A percentile compares a stretch with the other conserved stretches of the same genome.
These are phyloP conservation scores for Diceros bicornis DNA, from an alignment of 2,797 vertebrate species.

Conservation along the genomic window DNA sequence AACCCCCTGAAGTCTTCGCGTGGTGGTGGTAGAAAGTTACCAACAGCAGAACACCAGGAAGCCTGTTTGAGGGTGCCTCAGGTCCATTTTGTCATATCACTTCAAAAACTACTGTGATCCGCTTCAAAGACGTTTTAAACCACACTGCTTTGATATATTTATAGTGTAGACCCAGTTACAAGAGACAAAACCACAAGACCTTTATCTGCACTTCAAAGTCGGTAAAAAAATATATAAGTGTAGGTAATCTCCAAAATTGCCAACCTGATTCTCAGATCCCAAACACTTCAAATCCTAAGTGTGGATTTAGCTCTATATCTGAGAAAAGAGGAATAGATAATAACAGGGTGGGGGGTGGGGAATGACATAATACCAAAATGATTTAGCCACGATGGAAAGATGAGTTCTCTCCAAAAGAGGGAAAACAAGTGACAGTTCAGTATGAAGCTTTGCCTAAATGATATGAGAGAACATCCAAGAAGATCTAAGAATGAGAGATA, in stretches of 20 bases:
- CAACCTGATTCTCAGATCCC: conserved; percentile 71
- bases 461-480: neutral
- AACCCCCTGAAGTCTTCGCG: neutral
- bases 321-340: neutral
- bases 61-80: neutral
- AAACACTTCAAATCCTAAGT: conserved; percentile 56
- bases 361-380: neutral
- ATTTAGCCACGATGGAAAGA: conserved; percentile 22
- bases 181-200: conserved; percentile 77
- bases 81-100: conserved; percentile 38
- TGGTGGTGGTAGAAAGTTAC: neutral
- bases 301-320: neutral
- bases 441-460: neutral
- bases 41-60: neutral
- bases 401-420: neutral
- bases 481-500: neutral
- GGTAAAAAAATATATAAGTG: conserved; percentile 54
- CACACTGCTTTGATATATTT: conserved; percentile 68
- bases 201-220: conserved; percentile 81
- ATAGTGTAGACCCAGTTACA: conserved; percentile 41
- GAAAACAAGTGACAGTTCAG: neutral
- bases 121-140: conserved; percentile 74
- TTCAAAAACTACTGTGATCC: conserved; percentile 71
- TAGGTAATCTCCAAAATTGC: conserved; percentile 77
- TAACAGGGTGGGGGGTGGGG: too few species aligned